Conservation (phyloP, 2,888 invertebrate genomes). For the Sarcophaga variegata region DNA sequence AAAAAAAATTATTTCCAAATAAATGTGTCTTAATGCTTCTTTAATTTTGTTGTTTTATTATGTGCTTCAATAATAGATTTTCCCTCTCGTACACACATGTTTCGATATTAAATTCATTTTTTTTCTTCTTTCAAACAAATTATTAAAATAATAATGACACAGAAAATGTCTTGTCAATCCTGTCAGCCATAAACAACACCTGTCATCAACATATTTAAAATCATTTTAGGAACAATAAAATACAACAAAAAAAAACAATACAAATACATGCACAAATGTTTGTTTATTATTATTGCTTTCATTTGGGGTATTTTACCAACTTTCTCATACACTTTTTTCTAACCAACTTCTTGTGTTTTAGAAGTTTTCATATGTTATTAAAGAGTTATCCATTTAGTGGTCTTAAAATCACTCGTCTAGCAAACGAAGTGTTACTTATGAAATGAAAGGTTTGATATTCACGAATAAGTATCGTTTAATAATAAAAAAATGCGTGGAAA, state of each 20-base stretch:
- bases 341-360: no score
- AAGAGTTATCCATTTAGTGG: no score
- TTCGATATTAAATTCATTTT: not conserved
- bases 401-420: no score
- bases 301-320: not conserved
- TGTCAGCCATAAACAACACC: conserved; percentile 51
- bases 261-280: not conserved
- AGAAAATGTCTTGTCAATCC: conserved; percentile 32
- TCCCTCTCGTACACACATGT: no score
- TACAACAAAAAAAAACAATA: not conserved
- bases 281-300: not conserved
- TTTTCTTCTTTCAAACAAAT: not conserved
- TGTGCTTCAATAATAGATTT: not conserved
- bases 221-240: conserved; percentile 1
- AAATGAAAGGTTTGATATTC: no score
- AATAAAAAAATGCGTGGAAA: no score
- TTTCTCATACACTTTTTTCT: no score
- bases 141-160: conserved; percentile 11
- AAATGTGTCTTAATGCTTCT: no score
- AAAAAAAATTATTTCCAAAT: no score
- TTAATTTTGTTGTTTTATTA: not conserved
- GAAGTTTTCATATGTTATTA: no score
- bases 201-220: conserved; percentile 42
- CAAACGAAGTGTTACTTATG: no score
- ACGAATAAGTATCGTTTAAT: no score